Evolutionary conservation across 2,113 vertebrate species (phyloP), one percentile per base, ranked within the genome.

Genomic region (Microtus pennsylvanicus): DNA sequence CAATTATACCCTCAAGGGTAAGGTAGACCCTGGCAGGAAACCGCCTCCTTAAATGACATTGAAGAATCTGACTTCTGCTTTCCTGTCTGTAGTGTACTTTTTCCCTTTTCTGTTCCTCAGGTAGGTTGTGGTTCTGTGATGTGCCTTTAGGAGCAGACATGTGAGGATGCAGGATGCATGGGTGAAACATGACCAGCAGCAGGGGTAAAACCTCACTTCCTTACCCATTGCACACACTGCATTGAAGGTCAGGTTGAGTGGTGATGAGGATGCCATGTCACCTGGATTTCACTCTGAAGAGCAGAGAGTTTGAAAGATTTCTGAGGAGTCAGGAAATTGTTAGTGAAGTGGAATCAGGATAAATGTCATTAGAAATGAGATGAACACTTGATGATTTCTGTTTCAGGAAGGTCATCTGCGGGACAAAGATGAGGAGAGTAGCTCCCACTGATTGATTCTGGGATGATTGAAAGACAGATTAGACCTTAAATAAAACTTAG

Each of bases 301-400:
- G 28, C 74, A 89, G 45, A 45, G 30, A 83, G 35, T 78, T 89
- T 69, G 13, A 4, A 55, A 77, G 45, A 72, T 74, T 86, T 69
- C 77, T 77, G 74, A 94, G 52, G 28, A 42, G 22, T 93, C 78
- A 83, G 35, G 6, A 42, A 80, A 72, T 83, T 85, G 85, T 83
- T 92, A 83, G 47, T 95, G 80, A 93, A 85, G 50, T 91, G 50
- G 42, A 78, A 38, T 47, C 63, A 30, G 81, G 63, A 26, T 86
- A 87, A 76, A 83, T 96, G 28, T 76, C 74, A 76, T 85, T 88
- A 93, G 92, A 93, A 94, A 94, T 58, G 61, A 94, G 87, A 13
- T 21, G 38, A 91, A 87, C 38, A 7, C 19, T 83, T 1, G 30
- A 22, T 87, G 74, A 63, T 21, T 67, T 93, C 22, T 82, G 12